Evolutionary conservation across 2,888 invertebrate species (phyloP).

Genomic region (Tachina fera): DNA sequence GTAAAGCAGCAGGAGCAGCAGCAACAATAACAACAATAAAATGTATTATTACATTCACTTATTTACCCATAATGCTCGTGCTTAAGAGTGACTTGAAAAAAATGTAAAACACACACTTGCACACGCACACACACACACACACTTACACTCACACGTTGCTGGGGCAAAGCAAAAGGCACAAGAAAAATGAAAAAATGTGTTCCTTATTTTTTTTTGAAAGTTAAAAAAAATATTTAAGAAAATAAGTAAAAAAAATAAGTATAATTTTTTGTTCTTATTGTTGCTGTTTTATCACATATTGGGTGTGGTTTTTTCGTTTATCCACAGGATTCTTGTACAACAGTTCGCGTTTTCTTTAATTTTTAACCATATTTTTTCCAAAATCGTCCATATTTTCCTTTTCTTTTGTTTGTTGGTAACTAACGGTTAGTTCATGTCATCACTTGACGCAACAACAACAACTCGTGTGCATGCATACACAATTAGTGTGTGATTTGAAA

Average conservation of each 20-base stretch:
- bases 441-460: conserved; percentile 57
- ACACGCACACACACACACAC: neutral
- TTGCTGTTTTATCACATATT: conserved; percentile 55
- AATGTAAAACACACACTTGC: conserved; percentile 1
- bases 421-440: conserved; percentile 61
- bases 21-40: conserved; percentile 43
- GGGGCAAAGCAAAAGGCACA: neutral
- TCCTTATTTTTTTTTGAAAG: conserved; percentile 34
- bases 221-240: conserved; percentile 49
- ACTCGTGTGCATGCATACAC: conserved; percentile 40
- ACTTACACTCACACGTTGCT: neutral
- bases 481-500: conserved; percentile 17
- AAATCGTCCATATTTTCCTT: conserved; percentile 28
- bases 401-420: conserved; percentile 3
- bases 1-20: conserved; percentile 32
- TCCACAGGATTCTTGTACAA: conserved; percentile 63
- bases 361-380: conserved; percentile 51
- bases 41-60: conserved; percentile 63
- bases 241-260: conserved; percentile 33
- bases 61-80: conserved; percentile 57
- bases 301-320: conserved; percentile 70
- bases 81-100: conserved; percentile 58
- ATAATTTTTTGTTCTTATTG: conserved; percentile 31
- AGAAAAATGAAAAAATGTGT: neutral
- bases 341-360: conserved; percentile 61